Base-by-base conservation (phyloP, 2,797 vertebrate species). In the Erethizon dorsatum region DNA sequence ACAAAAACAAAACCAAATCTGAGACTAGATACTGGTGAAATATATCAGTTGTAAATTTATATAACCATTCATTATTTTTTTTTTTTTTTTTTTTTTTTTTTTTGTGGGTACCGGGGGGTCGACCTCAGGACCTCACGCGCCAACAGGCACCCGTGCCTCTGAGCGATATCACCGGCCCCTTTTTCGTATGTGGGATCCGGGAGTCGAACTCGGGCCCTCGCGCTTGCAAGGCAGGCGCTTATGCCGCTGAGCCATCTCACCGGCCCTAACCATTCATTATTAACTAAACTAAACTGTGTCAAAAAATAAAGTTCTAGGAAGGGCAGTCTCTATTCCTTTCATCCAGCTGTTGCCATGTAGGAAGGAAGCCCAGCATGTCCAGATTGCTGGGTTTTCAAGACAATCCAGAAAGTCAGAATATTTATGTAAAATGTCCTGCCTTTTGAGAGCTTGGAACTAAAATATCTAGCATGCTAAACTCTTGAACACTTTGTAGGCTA, bases 341-440 rank as follows among this genome's bases (percentile, higher is more conserved):
- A 87, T 80, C 28, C 89, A 87, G 77, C 45, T 57, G 7, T 94
- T 94, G 56, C 80, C 31, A 1, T 13, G 6, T 45, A 61, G 80
- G 86, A 96, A 93, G 57, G 54, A 71, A 95, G 33, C 37, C 78
- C 13, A 7, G 52, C 41, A 12, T 97, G 97, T 95, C 65, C 79
- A 95, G 83, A 61, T 95, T 13, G 17, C 88, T 96, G 41, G 26
- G 45, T 69, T 94, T 96, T 80, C 20, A 80, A 91, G 93, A 80
- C 41, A 86, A 86, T 28, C n/a, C 71, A 71, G 54, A 94, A 88
- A 90, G 71, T 45, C 63, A 84, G 79, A 91, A 93, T 71, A 90
- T 94, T 85, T 47, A 56, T 91, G 52, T 86, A 69, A 89, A 79
- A 67, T 83, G 47, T 94, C 31, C 67, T 95, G 91, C 57, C 52